Conservation (phyloP, 2,888 invertebrate species). For the Didymodactylos carnosus region DNA sequence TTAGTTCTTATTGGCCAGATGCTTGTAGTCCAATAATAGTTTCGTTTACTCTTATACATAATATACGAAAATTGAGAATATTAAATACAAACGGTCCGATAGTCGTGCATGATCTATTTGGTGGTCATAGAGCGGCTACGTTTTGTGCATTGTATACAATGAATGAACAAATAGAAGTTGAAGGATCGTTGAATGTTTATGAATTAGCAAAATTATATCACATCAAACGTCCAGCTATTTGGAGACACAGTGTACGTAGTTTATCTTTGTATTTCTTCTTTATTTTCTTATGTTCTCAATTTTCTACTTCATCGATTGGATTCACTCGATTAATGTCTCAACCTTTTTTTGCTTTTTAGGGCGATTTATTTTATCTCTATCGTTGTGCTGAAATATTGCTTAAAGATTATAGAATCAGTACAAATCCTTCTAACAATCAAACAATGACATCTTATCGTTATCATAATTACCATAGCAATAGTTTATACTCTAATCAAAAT, state of each 20-base stretch:
- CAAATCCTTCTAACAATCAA: too few relatives aligned
- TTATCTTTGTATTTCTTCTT: background rate
- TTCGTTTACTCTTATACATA: slow-evolving; percentile 60
- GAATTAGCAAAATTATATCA: slow-evolving; percentile 71
- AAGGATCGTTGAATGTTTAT: slow-evolving; percentile 61
- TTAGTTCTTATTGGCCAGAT: slow-evolving; percentile 63
- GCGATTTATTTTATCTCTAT: background rate
- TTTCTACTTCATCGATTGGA: too few relatives aligned
- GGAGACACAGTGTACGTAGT: slow-evolving; percentile 20
- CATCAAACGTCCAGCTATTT: slow-evolving; percentile 62
- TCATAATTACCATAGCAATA: too few relatives aligned
- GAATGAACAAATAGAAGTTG: slow-evolving; percentile 55
- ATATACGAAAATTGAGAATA: slow-evolving; percentile 50
- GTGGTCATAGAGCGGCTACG: slow-evolving; percentile 39
- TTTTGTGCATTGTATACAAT: slow-evolving; percentile 63
- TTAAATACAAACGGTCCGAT: slow-evolving; percentile 61
- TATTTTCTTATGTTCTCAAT: too few relatives aligned
- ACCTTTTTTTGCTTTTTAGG: background rate
- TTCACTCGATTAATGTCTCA: too few relatives aligned
- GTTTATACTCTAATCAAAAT: too few relatives aligned
- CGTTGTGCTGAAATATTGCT: background rate
- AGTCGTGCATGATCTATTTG: slow-evolving; percentile 41
- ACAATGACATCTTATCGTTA: too few relatives aligned
- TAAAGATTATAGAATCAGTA: background rate
- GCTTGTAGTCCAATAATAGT: slow-evolving; percentile 42